These are phyloP conservation scores for Apogon hyalosoma DNA, from an alignment of 2,797 vertebrate genomes.

Conservation along the genomic window DNA sequence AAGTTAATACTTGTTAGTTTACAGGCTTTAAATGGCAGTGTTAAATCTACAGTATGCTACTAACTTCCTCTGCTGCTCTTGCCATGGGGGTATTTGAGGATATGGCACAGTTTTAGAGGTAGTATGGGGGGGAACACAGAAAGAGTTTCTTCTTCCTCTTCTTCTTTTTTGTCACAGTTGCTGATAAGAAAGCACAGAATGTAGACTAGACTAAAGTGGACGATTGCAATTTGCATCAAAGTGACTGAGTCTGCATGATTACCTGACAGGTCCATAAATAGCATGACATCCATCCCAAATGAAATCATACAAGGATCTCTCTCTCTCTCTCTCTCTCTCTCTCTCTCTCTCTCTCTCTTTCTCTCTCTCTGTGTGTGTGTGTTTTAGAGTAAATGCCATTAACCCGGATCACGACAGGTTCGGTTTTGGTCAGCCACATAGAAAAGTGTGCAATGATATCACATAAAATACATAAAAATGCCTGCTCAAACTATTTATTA, in stretches of 20 bases:
- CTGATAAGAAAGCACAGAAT: conserved; percentile 67
- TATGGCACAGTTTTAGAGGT: conserved; percentile 37
- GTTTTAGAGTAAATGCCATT: conserved; percentile 7
- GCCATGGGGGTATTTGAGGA: conserved; percentile 35
- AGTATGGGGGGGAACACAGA: conserved; percentile 25
- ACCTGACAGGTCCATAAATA: conserved; percentile 73
- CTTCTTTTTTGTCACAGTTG: conserved; percentile 55
- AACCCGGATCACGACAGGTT: conserved; percentile 29
- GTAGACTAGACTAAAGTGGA: conserved; percentile 71
- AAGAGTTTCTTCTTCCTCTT: neutral
- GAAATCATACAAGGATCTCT: conserved; percentile 51
- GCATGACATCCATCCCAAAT: conserved; percentile 57
- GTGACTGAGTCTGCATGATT: conserved; percentile 69
- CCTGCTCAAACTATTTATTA: conserved; percentile 47
- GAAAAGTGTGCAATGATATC: conserved; percentile 55
- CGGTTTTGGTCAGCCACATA: conserved; percentile 29
- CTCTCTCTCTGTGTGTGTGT: conserved; percentile 11
- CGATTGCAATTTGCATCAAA: conserved; percentile 70
- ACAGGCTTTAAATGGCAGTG: neutral
- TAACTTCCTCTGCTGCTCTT: conserved; percentile 31
- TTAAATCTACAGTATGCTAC: conserved; percentile 4
- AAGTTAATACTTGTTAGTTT: conserved; percentile 1
- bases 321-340: conserved; percentile 1
- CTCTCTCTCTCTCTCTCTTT: conserved; percentile 12
- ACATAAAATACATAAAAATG: conserved; percentile 32